Evolutionary conservation across 2,888 invertebrate genomes (phyloP).

Genomic region (Tenthredo distinguenda): DNA sequence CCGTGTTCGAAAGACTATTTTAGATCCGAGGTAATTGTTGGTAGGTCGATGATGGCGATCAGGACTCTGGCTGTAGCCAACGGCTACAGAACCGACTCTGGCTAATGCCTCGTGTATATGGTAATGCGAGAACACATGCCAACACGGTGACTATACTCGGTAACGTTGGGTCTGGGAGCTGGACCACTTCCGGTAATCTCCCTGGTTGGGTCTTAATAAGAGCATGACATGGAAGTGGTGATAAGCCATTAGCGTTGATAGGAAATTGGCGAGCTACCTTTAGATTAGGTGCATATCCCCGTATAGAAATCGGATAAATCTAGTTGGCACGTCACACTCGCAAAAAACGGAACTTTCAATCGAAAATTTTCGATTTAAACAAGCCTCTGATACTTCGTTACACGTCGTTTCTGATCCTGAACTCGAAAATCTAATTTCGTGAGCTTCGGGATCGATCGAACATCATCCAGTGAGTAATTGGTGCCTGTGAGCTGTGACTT

Average conservation of each 20-base stretch:
- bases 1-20: background rate
- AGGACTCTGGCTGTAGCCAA: slow-evolving; percentile 20
- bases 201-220: slow-evolving; percentile 41
- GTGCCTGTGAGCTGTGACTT: slow-evolving; percentile 25
- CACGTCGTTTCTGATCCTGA: background rate
- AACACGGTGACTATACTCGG: slow-evolving; percentile 22
- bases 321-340: background rate
- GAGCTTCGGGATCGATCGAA: background rate
- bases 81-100: slow-evolving; percentile 36
- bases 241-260: slow-evolving; percentile 40
- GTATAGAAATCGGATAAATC: background rate
- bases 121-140: slow-evolving; percentile 49
- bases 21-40: background rate
- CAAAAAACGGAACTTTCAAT: background rate
- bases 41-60: slow-evolving; percentile 35
- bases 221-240: slow-evolving; percentile 35
- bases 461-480: slow-evolving; percentile 26
- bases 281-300: background rate
- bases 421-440: background rate
- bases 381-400: background rate
- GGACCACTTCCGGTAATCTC: slow-evolving; percentile 48
- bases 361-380: background rate
- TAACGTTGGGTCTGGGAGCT: slow-evolving; percentile 6
- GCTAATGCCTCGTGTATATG: slow-evolving; percentile 52
- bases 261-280: slow-evolving; percentile 35